Base-by-base conservation (phyloP, 64 coral and sea anemone species). In the Montipora efflorescens region DNA sequence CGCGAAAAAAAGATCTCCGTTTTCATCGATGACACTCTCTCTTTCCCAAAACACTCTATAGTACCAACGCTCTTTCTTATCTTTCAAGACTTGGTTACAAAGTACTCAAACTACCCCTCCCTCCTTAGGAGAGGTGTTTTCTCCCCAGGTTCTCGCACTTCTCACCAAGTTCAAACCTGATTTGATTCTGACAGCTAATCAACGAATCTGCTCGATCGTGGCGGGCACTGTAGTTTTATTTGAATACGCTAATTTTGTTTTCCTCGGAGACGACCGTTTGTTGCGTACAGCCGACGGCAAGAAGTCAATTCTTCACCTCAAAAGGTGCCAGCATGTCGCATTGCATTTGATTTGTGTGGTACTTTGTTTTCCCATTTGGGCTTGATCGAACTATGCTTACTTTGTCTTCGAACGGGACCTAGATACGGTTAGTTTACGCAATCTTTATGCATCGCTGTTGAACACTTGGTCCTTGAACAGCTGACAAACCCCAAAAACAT, bases 381-480 rank as follows among this genome's bases (percentile, higher is more conserved):
- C 82, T 76, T 84, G 15, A 64, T 11, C 61, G 61, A 15, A 64
- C 11, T 64, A 14, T 11, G 36, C 36, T 36, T 36, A 36, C 36
- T 16, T 12, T 64, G 82, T 86, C 82, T 86, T 86, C 82, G 46
- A 86, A 86, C 82, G 82, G 82, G 82, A 84, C 81, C 58, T 68
- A 36, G 81, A 47, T 46, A 86, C 82, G 43, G 66, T 50, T 20
- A 14, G 82, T 86, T 86, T 86, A 86, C 82, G 36, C 62, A 46
- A 78, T 84, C 61, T 69, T 69, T 28, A 72, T 21, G 68, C 13
- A 22, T 51, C 47, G 70, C 22, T 86, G 23, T 68, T 22, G 3
- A 86, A 71, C 64, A 71, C 64, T 86, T 86, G 82, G 19, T 59
- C 16, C 15, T 71, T 86, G 14, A 86, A 86, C 82, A 86, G 82